phyloP scores from a whole-genome alignment of 2,113 vertebrate genomes.

The Megaceryle maxima region DNA sequence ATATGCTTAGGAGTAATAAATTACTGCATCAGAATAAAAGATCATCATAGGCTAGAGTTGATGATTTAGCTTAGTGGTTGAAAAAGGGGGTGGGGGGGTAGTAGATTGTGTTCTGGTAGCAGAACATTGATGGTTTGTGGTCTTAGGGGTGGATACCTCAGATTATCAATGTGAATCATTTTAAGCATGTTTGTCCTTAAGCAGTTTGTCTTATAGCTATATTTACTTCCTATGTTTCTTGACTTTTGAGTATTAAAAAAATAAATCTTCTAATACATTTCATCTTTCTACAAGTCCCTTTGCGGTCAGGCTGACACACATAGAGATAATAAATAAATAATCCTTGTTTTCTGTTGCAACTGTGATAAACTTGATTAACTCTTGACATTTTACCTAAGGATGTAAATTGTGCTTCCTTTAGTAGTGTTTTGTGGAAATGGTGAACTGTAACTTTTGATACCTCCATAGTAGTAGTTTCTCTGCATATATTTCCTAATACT shows the following conservation, averaged over 20 bases:
- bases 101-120: neutral
- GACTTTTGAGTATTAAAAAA: neutral
- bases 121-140: neutral
- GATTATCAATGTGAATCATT: neutral
- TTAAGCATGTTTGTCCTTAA: neutral
- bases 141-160: neutral
- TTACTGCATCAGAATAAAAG: neutral
- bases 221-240: neutral
- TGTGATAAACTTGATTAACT: neutral
- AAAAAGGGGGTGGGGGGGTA: neutral
- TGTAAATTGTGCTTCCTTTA: neutral
- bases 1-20: neutral
- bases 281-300: neutral
- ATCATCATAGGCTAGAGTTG: neutral
- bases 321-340: neutral
- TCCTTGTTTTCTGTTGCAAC: neutral
- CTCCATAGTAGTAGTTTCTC: neutral
- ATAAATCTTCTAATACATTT: neutral
- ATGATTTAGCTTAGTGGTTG: neutral
- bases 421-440: neutral
- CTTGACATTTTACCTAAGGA: neutral
- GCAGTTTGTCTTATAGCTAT: neutral
- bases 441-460: neutral
- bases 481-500: neutral
- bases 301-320: neutral